These are phyloP conservation scores for Drusus annulatus DNA, from an alignment of 1,140 invertebrate species.

Conservation along the genomic window DNA sequence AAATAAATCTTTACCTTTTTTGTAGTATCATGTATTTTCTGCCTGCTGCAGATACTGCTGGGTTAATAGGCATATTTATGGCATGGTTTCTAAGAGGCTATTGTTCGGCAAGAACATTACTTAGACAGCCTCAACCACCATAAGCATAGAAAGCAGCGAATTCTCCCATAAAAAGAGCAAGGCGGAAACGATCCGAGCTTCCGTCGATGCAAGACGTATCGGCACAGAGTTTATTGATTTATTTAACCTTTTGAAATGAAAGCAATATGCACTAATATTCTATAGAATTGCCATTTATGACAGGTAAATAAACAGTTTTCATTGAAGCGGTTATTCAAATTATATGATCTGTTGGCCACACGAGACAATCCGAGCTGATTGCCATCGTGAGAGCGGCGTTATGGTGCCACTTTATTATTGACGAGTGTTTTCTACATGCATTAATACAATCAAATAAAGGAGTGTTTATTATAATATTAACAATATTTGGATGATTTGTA, in stretches of 20 bases:
- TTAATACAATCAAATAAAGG: no score
- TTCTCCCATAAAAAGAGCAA: neutral
- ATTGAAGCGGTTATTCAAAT: conserved; percentile 19
- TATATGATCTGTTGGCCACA: conserved; percentile 24
- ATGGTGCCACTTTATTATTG: no score
- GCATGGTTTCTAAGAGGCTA: neutral
- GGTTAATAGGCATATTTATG: conserved; percentile 11
- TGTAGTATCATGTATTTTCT: neutral
- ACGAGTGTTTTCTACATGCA: no score
- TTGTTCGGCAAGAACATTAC: neutral
- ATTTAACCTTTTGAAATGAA: no score
- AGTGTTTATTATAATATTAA: no score
- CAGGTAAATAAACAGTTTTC: conserved; percentile 9
- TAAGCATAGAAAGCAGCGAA: conserved; percentile 21
- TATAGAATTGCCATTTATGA: neutral
- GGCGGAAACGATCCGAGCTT: conserved; percentile 5
- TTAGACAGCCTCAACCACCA: neutral
- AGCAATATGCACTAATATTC: no score
- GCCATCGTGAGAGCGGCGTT: neutral
- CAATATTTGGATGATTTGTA: no score
- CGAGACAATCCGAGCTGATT: conserved; percentile 18
- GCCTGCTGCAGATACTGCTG: neutral
- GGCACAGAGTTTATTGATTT: neutral
- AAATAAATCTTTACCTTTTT: no score
- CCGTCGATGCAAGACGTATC: conserved; percentile 1